Conservation (phyloP, 1,140 invertebrate species). For the Hetaerina americana region DNA sequence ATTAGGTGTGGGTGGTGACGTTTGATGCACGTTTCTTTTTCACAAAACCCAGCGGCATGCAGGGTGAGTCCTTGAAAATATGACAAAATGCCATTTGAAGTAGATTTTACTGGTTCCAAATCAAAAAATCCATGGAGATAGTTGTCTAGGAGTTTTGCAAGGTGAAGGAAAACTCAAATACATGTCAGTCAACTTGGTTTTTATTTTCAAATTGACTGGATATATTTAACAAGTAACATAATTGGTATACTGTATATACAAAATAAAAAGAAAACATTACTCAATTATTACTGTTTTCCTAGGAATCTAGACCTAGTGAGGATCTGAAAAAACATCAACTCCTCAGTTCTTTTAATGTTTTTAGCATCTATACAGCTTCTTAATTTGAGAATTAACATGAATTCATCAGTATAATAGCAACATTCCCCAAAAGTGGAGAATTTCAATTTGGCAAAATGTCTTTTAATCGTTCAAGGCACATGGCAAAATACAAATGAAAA, state of each 20-base stretch:
- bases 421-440: not conserved
- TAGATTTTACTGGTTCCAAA: too few species aligned
- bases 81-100: too few species aligned
- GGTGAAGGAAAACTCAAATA: too few species aligned
- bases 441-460: not conserved
- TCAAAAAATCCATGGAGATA: too few species aligned
- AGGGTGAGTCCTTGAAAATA: too few species aligned
- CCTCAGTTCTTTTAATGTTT: not conserved
- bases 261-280: not conserved
- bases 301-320: not conserved
- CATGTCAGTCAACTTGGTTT: not conserved
- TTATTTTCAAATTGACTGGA: not conserved
- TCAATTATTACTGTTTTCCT: not conserved
- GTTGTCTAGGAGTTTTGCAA: too few species aligned
- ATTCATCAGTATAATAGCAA: not conserved
- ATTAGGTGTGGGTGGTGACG: too few species aligned
- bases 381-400: not conserved
- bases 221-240: not conserved
- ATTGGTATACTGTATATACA: not conserved
- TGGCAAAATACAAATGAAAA: not conserved
- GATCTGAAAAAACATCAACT: not conserved
- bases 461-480: not conserved
- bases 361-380: not conserved
- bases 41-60: too few species aligned
- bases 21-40: too few species aligned